phyloP scores from a whole-genome alignment of 2,113 vertebrate genomes.

The Sinocyclocheilus rhinocerous region DNA sequence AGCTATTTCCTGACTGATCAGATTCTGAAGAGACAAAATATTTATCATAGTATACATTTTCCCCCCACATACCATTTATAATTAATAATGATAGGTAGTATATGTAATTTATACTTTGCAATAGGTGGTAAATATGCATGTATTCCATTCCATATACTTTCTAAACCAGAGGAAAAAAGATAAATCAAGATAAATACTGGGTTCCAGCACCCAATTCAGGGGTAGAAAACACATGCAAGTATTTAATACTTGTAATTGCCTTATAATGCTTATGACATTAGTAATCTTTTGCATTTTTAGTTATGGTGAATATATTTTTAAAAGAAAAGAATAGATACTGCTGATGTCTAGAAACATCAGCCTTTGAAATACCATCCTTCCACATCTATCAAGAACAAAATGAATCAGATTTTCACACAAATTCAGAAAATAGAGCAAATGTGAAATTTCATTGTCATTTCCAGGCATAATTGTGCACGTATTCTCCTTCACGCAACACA shows the following conservation, averaged over 20 bases:
- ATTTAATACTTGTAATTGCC: not conserved
- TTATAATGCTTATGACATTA: no score
- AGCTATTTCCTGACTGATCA: not conserved
- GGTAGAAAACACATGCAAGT: no score
- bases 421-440: not conserved
- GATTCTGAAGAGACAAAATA: not conserved
- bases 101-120: not conserved
- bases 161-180: not conserved
- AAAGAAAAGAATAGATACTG: not conserved
- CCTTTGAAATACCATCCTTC: not conserved
- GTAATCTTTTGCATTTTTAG: not conserved
- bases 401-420: not conserved
- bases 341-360: not conserved
- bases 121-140: not conserved
- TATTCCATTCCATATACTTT: not conserved
- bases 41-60: not conserved
- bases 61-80: not conserved
- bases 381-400: not conserved
- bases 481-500: slow-evolving; percentile 28
- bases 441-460: slow-evolving; percentile 15
- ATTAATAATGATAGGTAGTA: not conserved
- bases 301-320: not conserved
- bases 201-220: no score
- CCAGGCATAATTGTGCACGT: not conserved
- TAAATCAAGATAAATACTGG: no score